Evolutionary conservation across 2,888 invertebrate species (phyloP).

Genomic region (Formica aserva): DNA sequence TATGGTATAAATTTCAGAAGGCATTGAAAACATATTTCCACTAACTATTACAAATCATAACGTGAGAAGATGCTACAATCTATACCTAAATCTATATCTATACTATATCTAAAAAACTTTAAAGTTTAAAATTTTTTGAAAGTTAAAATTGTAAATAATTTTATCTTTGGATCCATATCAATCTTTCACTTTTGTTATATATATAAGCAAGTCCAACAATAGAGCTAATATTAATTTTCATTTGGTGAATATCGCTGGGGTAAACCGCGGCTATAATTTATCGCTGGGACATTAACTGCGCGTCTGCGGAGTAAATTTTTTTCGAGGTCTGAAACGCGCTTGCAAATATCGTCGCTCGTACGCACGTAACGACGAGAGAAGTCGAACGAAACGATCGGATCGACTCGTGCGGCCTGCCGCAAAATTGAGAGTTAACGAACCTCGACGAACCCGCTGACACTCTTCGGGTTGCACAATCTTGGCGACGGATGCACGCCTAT

Average conservation of each 20-base stretch:
- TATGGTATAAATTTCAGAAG: too few species aligned
- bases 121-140: not conserved
- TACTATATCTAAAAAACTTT: not conserved
- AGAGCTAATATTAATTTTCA: slow-evolving; percentile 27
- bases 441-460: slow-evolving; percentile 76
- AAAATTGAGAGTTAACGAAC: slow-evolving; percentile 84
- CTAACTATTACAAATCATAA: too few species aligned
- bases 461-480: slow-evolving; percentile 67
- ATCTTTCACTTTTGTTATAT: not conserved
- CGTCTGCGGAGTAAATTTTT: slow-evolving; percentile 21
- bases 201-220: not conserved
- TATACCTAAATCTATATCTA: too few species aligned
- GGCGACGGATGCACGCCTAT: slow-evolving; percentile 36
- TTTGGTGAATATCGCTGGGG: slow-evolving; percentile 23
- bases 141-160: not conserved
- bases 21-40: too few species aligned
- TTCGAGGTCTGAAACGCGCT: slow-evolving; percentile 11
- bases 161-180: not conserved
- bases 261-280: slow-evolving; percentile 45
- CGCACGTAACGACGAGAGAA: slow-evolving; percentile 41
- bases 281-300: slow-evolving; percentile 26
- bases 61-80: too few species aligned
- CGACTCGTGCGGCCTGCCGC: slow-evolving; percentile 70
- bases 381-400: slow-evolving; percentile 48
- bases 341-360: slow-evolving; percentile 37